Conservation (phyloP, 2,113 vertebrate genomes). For the Hydrochoerus hydrochaeris region DNA sequence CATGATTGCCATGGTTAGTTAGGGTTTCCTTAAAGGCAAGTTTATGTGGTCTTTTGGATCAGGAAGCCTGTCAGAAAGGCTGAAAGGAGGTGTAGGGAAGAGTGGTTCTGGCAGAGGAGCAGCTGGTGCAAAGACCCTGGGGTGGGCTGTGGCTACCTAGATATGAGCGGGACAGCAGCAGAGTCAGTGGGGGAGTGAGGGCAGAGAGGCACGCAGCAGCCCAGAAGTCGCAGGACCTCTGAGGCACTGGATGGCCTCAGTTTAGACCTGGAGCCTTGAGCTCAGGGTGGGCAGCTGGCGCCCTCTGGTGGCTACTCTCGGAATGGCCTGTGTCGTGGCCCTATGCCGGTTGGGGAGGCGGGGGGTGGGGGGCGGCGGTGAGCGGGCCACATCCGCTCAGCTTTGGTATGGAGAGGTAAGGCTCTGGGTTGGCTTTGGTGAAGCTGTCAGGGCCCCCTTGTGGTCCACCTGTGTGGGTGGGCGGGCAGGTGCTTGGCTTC, state of each 20-base stretch:
- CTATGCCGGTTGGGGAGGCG: too few relatives aligned
- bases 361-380: too few relatives aligned
- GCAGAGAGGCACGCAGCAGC: not conserved
- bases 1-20: not conserved
- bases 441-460: not conserved
- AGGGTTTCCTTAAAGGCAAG: not conserved
- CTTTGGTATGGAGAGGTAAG: not conserved
- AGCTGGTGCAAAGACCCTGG: not conserved
- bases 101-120: not conserved
- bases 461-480: not conserved
- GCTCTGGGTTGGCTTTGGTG: not conserved
- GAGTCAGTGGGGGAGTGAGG: not conserved
- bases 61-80: not conserved
- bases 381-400: too few relatives aligned
- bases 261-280: not conserved
- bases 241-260: fast-evolving
- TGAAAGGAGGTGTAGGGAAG: not conserved
- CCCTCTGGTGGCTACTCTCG: not conserved
- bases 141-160: not conserved
- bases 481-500: not conserved
- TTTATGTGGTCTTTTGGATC: not conserved
- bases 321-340: not conserved
- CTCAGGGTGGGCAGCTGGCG: not conserved
- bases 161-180: not conserved
- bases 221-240: not conserved